Evolutionary conservation across 2,888 invertebrate species (phyloP).

Genomic region (Cerceris rybyensis): DNA sequence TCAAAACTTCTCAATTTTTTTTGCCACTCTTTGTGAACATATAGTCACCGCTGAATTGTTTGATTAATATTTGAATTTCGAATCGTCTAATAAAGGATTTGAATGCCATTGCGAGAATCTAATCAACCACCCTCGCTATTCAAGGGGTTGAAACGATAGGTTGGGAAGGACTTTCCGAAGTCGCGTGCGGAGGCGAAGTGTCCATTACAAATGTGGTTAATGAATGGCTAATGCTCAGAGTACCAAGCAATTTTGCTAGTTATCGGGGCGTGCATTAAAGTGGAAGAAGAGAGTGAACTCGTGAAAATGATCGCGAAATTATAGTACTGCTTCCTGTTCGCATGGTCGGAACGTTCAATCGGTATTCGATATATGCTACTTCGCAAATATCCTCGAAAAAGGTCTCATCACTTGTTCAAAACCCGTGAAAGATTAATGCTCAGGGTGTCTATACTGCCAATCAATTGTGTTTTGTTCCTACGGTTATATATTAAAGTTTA

Average conservation of each 20-base stretch:
- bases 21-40: no score
- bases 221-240: constrained; percentile 25
- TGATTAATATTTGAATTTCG: no score
- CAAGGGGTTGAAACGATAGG: constrained; percentile 5
- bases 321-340: neutral
- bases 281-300: constrained; percentile 1
- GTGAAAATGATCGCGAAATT: constrained; percentile 13
- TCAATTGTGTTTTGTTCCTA: no score
- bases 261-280: constrained; percentile 15
- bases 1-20: no score
- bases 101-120: neutral
- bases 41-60: no score
- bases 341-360: neutral
- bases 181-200: constrained; percentile 14
- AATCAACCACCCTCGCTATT: neutral
- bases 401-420: no score
- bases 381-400: neutral
- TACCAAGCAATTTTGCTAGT: constrained; percentile 13
- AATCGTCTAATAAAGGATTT: no score
- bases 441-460: no score
- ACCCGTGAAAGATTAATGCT: no score
- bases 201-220: constrained; percentile 16
- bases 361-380: neutral
- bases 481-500: no score
- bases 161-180: neutral